phyloP scores from a whole-genome alignment of 2,888 invertebrate species.

The Sinohyriopsis cumingii region DNA sequence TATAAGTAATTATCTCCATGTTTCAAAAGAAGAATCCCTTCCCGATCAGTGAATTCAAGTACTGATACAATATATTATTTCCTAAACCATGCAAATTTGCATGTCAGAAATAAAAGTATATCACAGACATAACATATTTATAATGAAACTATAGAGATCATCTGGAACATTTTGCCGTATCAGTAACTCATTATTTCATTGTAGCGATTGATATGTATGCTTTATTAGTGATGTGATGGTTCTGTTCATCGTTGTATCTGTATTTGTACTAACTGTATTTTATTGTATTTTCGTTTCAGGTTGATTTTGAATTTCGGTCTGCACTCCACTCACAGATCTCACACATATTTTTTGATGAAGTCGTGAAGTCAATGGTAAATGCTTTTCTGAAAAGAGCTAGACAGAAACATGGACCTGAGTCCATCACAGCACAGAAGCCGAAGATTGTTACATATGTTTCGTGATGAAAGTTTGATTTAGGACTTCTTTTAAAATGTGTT shows the following conservation, averaged over 20 bases:
- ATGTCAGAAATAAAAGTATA: no score
- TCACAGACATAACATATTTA: no score
- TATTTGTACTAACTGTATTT: slow-evolving; percentile 4
- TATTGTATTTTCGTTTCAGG: slow-evolving; percentile 54
- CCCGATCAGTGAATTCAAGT: no score
- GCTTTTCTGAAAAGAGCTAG: slow-evolving; percentile 92
- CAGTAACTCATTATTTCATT: no score
- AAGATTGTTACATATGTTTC: slow-evolving; percentile 43
- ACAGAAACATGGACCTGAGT: slow-evolving; percentile 80
- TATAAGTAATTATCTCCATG: no score
- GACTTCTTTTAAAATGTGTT: not conserved
- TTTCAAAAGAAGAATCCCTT: no score
- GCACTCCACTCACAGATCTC: slow-evolving; percentile 90
- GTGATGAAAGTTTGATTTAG: slow-evolving; percentile 41
- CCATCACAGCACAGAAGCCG: slow-evolving; percentile 62
- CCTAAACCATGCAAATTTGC: no score
- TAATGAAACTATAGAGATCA: no score
- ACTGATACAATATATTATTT: no score
- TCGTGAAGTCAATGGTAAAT: slow-evolving; percentile 95
- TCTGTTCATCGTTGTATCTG: not conserved
- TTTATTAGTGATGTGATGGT: not conserved
- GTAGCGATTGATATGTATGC: not conserved
- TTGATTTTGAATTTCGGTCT: slow-evolving; percentile 91
- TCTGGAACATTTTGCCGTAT: no score
- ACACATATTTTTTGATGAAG: slow-evolving; percentile 94